Evolutionary conservation across 2,113 vertebrate species (phyloP).

Genomic region (Piaya cayana): DNA sequence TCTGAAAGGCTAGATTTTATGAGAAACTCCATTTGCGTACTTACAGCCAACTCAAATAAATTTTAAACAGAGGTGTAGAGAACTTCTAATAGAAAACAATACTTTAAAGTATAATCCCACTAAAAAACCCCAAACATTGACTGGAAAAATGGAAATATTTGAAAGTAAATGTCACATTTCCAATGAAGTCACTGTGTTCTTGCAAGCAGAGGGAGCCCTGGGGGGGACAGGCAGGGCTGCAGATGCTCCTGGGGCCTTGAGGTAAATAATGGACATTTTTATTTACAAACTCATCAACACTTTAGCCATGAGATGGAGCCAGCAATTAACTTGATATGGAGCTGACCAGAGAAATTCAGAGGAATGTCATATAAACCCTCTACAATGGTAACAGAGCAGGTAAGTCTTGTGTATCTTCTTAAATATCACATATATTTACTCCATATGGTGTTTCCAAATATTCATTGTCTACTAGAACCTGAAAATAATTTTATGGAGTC

Average conservation of each 20-base stretch:
- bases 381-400: background rate
- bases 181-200: background rate
- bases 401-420: background rate
- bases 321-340: background rate
- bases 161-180: background rate
- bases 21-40: background rate
- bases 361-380: background rate
- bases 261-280: background rate
- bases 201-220: rapidly evolving
- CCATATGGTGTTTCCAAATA: background rate
- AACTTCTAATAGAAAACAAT: background rate
- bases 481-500: background rate
- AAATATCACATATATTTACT: background rate
- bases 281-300: background rate
- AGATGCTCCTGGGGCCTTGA: background rate
- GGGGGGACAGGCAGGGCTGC: rapidly evolving
- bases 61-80: background rate
- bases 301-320: background rate
- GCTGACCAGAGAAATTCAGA: background rate
- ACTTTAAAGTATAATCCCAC: background rate
- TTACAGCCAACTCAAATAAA: background rate
- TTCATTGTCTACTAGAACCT: background rate
- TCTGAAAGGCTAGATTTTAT: background rate
- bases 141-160: background rate
- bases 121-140: background rate